Evolutionary conservation across 2,113 vertebrate genomes (phyloP).

Genomic region (Esox niger): DNA sequence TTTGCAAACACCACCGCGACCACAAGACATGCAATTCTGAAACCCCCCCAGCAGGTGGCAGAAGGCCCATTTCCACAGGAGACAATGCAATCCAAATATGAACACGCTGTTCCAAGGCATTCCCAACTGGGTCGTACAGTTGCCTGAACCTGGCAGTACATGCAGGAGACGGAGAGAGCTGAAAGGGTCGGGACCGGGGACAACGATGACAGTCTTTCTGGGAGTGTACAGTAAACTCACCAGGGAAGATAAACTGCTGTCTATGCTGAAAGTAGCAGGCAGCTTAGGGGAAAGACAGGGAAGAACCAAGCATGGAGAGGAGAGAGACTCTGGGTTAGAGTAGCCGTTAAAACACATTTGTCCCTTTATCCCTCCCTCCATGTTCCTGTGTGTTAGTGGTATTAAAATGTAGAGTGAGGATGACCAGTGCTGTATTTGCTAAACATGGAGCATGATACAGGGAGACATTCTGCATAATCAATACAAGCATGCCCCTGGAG

Average conservation of each 20-base stretch:
- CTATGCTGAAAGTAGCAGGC: slow-evolving; percentile 99
- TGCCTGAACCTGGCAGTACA: slow-evolving; percentile 13
- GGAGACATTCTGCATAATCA: neutral
- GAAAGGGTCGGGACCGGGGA: slow-evolving; percentile 3
- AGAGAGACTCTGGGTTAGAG: slow-evolving; percentile 61
- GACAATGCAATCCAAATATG: neutral
- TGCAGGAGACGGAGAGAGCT: slow-evolving; percentile 28
- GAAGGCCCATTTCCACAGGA: slow-evolving; percentile 2
- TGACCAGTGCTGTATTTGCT: neutral
- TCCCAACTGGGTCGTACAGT: neutral
- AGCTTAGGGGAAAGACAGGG: slow-evolving; percentile 79
- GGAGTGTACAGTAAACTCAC: slow-evolving; percentile 78
- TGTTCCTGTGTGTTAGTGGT: slow-evolving; percentile 36
- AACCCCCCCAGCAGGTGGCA: slow-evolving; percentile 58
- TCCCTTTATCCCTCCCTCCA: too few relatives aligned
- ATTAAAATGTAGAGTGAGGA: neutral
- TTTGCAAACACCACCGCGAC: neutral
- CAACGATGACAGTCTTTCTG: slow-evolving; percentile 14
- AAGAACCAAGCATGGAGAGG: slow-evolving; percentile 37
- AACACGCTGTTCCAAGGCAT: neutral
- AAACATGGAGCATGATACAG: slow-evolving; percentile 3
- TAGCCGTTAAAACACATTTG: slow-evolving; percentile 30
- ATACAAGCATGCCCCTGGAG: neutral
- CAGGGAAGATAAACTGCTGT: slow-evolving; percentile 99
- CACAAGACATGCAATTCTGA: slow-evolving; percentile 40